Conservation (phyloP, 2,113 vertebrate genomes). For the Zeus faber region DNA sequence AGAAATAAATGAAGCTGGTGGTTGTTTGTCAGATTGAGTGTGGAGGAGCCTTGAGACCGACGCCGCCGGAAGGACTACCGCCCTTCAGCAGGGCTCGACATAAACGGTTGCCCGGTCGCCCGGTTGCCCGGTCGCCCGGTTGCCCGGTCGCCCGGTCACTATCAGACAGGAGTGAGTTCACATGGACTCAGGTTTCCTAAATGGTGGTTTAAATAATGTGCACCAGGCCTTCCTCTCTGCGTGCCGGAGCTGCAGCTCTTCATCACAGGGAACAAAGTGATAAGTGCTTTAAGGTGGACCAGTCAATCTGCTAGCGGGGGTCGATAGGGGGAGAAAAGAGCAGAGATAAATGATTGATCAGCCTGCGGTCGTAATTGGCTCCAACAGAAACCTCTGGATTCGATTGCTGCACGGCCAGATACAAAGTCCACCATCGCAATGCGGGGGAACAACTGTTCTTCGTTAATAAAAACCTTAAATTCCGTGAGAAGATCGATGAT, state of each 20-base stretch:
- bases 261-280: constrained; percentile 23
- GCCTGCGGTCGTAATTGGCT: constrained; percentile 21
- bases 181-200: neutral
- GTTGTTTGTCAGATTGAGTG: no score
- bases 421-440: constrained; percentile 62
- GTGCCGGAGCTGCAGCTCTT: neutral
- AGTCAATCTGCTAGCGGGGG: constrained; percentile 28
- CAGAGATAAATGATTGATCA: constrained; percentile 39
- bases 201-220: neutral
- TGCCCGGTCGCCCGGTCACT: no score
- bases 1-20: no score
- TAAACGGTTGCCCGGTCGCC: no score
- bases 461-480: constrained; percentile 4
- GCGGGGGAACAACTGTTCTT: constrained; percentile 2
- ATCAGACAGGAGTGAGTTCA: neutral
- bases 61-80: no score
- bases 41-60: no score
- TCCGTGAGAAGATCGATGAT: constrained; percentile 28
- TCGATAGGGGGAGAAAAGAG: constrained; percentile 22
- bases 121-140: no score
- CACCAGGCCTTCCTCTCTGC: neutral
- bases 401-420: no score
- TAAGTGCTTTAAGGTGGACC: constrained; percentile 26
- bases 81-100: no score
- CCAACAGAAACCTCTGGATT: constrained; percentile 27